phyloP scores from a whole-genome alignment of 2,797 vertebrate species.

The Thunnus albacares region DNA sequence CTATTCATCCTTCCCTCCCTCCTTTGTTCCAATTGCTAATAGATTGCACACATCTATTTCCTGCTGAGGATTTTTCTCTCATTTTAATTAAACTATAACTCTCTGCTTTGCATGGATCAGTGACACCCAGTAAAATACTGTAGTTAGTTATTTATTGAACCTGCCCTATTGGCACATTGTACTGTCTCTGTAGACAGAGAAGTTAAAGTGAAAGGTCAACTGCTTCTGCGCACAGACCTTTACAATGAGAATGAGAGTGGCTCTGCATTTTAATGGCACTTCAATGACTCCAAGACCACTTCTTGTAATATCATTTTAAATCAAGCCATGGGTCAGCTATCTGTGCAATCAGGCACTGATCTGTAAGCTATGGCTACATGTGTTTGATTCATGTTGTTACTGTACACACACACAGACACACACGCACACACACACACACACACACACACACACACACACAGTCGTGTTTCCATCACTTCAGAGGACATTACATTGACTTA shows the following conservation, averaged over 20 bases:
- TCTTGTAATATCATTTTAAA: conserved; percentile 22
- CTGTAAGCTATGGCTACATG: conserved; percentile 10
- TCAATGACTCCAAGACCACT: not conserved
- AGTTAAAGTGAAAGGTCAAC: conserved; percentile 65
- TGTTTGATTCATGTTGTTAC: not conserved
- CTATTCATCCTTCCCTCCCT: not conserved
- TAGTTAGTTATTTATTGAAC: conserved; percentile 42
- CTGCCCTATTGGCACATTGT: conserved; percentile 14
- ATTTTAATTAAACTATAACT: conserved; percentile 67
- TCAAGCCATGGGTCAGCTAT: conserved; percentile 18
- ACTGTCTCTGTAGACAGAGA: conserved; percentile 20
- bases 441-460: too few species aligned
- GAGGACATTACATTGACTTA: too few species aligned
- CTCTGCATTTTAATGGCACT: conserved; percentile 25
- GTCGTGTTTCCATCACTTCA: too few species aligned
- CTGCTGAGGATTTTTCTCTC: not conserved
- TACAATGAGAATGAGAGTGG: not conserved
- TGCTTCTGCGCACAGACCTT: conserved; percentile 22
- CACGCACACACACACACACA: too few species aligned
- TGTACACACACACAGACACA: too few species aligned
- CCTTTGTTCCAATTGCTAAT: conserved; percentile 7
- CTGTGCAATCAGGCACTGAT: conserved; percentile 9
- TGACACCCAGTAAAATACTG: conserved; percentile 18
- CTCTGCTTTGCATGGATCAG: conserved; percentile 64
- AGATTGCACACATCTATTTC: not conserved